Percentiles rank a stretch among this genome's conserved stretches.
These are phyloP conservation scores for Uria aalge DNA, from an alignment of 2,113 vertebrate species.

Conservation along the genomic window DNA sequence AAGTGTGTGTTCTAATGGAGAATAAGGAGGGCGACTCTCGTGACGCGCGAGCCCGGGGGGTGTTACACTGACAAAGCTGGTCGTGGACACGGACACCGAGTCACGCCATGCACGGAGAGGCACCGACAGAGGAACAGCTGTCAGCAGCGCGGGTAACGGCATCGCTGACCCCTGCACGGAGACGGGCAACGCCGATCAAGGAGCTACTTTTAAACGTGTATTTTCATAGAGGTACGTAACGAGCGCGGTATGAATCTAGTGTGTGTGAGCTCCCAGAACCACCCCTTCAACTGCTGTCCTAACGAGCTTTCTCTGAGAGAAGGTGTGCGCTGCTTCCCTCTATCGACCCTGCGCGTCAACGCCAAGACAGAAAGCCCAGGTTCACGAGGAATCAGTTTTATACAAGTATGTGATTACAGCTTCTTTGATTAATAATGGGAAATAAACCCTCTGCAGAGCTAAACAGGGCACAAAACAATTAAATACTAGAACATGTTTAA, in stretches of 20 bases:
- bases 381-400: not conserved
- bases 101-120: not conserved
- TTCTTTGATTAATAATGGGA: not conserved
- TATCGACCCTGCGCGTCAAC: not conserved
- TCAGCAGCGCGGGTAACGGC: accelerated
- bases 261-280: not conserved
- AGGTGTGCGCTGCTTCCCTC: not conserved
- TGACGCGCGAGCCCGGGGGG: not conserved
- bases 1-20: not conserved
- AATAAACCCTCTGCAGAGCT: not conserved
- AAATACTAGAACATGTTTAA: not conserved
- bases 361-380: not conserved
- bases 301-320: not conserved
- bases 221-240: not conserved
- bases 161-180: not conserved
- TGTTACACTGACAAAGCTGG: not conserved
- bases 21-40: accelerated
- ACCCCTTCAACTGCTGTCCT: not conserved
- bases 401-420: not conserved
- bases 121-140: not conserved
- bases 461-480: not conserved
- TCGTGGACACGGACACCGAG: accelerated
- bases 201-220: not conserved
- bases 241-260: accelerated
- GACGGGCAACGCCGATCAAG: not conserved